phyloP scores from a whole-genome alignment of 2,797 vertebrate genomes.

The Petrocephalus sullivani region DNA sequence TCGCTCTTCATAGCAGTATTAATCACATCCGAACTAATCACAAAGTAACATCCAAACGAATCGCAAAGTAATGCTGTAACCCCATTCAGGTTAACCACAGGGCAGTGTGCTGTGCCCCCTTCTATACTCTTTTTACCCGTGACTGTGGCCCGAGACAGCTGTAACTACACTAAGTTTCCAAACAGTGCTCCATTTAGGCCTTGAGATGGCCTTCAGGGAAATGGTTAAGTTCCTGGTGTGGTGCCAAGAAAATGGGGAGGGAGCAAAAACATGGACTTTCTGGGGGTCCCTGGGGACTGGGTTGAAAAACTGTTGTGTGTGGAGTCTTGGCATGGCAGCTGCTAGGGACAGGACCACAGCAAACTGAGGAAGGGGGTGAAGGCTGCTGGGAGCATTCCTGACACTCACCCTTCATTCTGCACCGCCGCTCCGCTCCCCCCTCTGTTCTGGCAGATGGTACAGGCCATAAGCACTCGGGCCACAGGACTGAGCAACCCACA shows the following conservation, averaged over 20 bases:
- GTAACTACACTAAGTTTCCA: not conserved
- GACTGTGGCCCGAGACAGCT: not conserved
- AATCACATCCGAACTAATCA: not conserved
- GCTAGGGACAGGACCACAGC: not conserved
- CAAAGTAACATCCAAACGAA: not conserved
- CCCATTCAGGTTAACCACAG: not conserved
- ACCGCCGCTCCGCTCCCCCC: not conserved
- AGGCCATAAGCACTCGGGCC: not conserved
- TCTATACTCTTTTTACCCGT: not conserved
- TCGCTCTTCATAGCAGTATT: not conserved
- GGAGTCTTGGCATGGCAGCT: not conserved
- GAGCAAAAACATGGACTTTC: not conserved
- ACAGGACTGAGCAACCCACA: not conserved
- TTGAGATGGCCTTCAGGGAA: not conserved
- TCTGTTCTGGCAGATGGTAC: not conserved
- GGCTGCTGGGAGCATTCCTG: not conserved
- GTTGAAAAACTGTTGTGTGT: not conserved
- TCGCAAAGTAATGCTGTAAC: not conserved
- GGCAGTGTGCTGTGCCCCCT: not conserved
- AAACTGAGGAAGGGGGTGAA: not conserved
- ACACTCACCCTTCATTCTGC: not conserved
- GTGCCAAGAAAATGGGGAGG: not conserved
- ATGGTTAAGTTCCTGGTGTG: not conserved
- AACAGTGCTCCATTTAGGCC: not conserved
- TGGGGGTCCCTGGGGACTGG: not conserved